A percentile compares a stretch with the other conserved stretches of the same genome.
Conservation (phyloP, 2,797 vertebrate genomes). For the Galago senegalensis region DNA sequence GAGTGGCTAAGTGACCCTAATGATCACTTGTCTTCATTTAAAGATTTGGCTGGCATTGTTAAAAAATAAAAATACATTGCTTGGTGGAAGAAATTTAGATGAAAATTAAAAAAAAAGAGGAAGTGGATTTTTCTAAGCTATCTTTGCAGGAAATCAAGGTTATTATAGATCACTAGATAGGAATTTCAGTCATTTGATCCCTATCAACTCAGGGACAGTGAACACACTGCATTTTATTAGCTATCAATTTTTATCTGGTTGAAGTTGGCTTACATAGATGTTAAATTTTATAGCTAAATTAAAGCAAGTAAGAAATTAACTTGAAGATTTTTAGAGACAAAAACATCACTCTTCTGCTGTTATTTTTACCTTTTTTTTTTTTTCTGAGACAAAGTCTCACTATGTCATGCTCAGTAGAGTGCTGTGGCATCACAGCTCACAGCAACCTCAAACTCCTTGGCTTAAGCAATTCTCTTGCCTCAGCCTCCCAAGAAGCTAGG, state of each 20-base stretch:
- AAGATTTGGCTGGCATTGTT: not conserved
- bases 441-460: no score
- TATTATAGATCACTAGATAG: not conserved
- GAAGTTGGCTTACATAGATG: not conserved
- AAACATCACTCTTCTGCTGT: not conserved
- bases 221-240: not conserved
- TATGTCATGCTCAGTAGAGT: no score
- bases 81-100: conserved; percentile 4
- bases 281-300: conserved; percentile 33
- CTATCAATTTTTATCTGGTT: conserved; percentile 39
- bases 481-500: no score
- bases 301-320: conserved; percentile 51
- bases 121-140: not conserved
- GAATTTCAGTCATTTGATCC: not conserved
- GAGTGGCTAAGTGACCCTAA: not conserved
- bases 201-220: not conserved
- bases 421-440: no score
- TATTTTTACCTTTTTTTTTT: not conserved
- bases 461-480: no score
- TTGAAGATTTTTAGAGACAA: conserved; percentile 32
- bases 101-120: conserved; percentile 16
- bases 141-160: not conserved
- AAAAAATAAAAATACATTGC: not conserved
- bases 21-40: not conserved
- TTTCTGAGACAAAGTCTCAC: no score